Evolutionary conservation across 1,140 invertebrate species (phyloP).

Genomic region (Drosophila bocqueti): DNA sequence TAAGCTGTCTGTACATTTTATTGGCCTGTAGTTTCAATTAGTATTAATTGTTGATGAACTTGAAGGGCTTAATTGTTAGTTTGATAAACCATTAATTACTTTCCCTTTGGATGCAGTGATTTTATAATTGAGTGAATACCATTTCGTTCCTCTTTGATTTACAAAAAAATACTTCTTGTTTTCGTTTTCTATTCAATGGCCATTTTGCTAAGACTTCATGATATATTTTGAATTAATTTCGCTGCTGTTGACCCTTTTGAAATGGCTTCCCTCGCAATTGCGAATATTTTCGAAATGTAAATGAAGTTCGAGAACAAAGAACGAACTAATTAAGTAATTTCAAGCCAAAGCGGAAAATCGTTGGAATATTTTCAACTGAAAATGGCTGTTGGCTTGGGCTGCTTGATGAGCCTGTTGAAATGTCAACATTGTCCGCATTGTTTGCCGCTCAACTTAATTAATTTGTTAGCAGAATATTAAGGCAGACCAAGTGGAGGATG

Average conservation of each 20-base stretch:
- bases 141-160: background rate
- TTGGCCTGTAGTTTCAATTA: background rate
- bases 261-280: constrained; percentile 12
- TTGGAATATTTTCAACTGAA: constrained; percentile 43
- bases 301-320: constrained; percentile 47
- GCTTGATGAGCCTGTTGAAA: constrained; percentile 43
- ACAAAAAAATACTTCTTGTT: background rate
- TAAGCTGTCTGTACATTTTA: background rate
- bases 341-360: constrained; percentile 12
- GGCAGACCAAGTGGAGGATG: constrained; percentile 3
- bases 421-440: constrained; percentile 63
- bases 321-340: constrained; percentile 50
- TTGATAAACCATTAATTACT: background rate
- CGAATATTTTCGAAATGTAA: constrained; percentile 46
- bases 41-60: background rate
- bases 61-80: background rate
- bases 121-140: constrained; percentile 1
- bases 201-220: constrained; percentile 15
- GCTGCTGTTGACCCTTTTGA: constrained; percentile 2
- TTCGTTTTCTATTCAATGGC: constrained; percentile 5
- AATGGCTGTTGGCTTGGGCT: constrained; percentile 11
- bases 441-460: constrained; percentile 65
- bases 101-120: background rate
- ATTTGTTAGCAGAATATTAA: constrained; percentile 68
- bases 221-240: constrained; percentile 28